Evolutionary conservation across 2,797 vertebrate genomes (phyloP).

Genomic region (Cryptoprocta ferox): DNA sequence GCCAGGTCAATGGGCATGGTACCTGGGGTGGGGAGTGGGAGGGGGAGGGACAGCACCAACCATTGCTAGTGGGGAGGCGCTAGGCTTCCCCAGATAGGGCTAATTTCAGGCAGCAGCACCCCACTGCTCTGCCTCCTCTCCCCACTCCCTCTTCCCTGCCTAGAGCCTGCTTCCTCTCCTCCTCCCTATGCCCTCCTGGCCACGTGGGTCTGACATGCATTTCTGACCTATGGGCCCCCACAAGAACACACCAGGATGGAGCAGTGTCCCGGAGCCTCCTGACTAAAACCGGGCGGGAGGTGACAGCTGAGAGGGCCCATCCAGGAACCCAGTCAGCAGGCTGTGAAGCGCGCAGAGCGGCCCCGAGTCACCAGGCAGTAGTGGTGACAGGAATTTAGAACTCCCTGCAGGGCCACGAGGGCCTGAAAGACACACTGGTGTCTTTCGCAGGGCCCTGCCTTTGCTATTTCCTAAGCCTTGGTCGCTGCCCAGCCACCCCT

Average conservation of each 20-base stretch:
- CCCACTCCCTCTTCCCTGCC: accelerated
- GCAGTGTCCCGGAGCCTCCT: neutral
- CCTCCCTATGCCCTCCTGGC: neutral
- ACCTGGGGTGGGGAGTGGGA: no score
- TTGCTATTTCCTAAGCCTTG: neutral
- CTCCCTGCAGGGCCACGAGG: accelerated
- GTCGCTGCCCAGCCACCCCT: neutral
- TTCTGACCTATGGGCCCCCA: neutral
- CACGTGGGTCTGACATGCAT: neutral
- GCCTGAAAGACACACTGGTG: accelerated
- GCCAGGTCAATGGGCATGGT: neutral
- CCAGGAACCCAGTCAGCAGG: neutral
- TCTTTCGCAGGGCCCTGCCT: neutral
- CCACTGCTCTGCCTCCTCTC: no score
- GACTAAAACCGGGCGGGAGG: neutral
- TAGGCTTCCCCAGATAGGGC: neutral
- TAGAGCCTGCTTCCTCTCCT: neutral
- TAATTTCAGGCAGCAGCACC: neutral
- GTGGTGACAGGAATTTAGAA: neutral
- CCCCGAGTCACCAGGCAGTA: neutral
- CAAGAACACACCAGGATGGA: neutral
- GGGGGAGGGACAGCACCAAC: neutral
- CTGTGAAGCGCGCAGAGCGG: neutral
- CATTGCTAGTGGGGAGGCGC: no score
- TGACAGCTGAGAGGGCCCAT: neutral